phyloP scores from a whole-genome alignment of 2,113 vertebrate genomes.

The Nothobranchius furzeri region DNA sequence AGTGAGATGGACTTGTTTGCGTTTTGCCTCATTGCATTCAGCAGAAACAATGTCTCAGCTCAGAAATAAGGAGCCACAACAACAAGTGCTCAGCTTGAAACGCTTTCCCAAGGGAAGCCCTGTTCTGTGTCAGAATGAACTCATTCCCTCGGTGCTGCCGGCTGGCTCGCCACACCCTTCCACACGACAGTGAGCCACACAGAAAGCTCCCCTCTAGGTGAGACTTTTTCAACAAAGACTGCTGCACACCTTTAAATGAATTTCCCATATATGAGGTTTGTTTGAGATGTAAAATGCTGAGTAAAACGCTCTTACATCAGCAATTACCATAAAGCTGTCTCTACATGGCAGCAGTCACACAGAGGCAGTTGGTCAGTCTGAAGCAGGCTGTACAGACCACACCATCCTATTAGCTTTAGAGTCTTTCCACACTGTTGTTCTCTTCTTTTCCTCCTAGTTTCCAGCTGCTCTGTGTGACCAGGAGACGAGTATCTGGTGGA shows the following conservation, averaged over 20 bases:
- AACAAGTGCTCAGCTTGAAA: constrained; percentile 46
- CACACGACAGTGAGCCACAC: background rate
- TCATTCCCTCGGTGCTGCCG: constrained; percentile 15
- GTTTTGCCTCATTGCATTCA: constrained; percentile 58
- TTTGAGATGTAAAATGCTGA: constrained; percentile 24
- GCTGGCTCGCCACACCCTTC: constrained; percentile 22
- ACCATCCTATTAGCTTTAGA: constrained; percentile 53
- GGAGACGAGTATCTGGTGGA: too few relatives aligned
- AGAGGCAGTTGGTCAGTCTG: constrained; percentile 42
- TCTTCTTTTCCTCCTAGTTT: constrained; percentile 4
- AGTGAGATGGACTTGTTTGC: constrained; percentile 66
- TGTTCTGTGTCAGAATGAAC: constrained; percentile 53
- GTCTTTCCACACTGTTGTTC: constrained; percentile 68
- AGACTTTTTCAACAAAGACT: constrained; percentile 41
- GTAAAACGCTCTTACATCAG: constrained; percentile 58
- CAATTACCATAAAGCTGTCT: constrained; percentile 59
- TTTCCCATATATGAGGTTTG: constrained; percentile 40
- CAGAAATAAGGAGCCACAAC: constrained; percentile 42
- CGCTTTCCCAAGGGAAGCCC: constrained; percentile 72
- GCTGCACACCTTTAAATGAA: constrained; percentile 53
- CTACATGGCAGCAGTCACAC: constrained; percentile 39
- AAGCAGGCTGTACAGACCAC: constrained; percentile 44
- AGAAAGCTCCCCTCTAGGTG: constrained; percentile 28
- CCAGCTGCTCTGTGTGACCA: constrained; percentile 54
- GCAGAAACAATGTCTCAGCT: constrained; percentile 53